Conservation (phyloP, 1,140 invertebrate species). For the Caenorhabditis brenneri region DNA sequence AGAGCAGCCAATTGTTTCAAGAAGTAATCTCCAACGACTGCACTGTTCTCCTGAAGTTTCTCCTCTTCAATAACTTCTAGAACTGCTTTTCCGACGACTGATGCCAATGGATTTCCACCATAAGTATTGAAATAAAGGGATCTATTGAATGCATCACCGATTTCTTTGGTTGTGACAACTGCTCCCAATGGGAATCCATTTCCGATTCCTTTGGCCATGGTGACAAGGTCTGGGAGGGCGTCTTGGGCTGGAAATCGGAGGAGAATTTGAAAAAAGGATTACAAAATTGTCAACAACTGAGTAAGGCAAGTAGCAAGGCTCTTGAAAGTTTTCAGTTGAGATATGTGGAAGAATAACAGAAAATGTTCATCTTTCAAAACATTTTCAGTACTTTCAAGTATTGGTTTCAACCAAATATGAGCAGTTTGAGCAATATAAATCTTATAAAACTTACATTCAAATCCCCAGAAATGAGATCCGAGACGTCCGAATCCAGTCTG, state of each 20-base stretch:
- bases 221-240: constrained; percentile 85
- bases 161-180: constrained; percentile 84
- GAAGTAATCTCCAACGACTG: constrained; percentile 82
- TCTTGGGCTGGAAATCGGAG: constrained; percentile 75
- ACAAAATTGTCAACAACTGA: too few species aligned
- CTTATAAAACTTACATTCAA: constrained; percentile 75
- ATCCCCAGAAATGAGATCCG: constrained; percentile 93
- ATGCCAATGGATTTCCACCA: constrained; percentile 90
- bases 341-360: too few species aligned
- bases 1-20: constrained; percentile 79
- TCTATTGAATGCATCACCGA: constrained; percentile 77
- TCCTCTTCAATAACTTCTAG: constrained; percentile 92
- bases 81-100: constrained; percentile 84
- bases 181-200: constrained; percentile 85
- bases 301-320: neutral
- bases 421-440: too few species aligned
- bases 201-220: constrained; percentile 74
- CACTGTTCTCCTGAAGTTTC: constrained; percentile 80
- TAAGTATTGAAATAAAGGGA: constrained; percentile 93
- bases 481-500: constrained; percentile 94
- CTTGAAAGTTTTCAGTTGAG: neutral
- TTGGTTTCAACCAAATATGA: too few species aligned
- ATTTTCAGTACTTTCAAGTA: too few species aligned
- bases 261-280: neutral
- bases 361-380: too few species aligned